Percentiles rank a stretch among this genome's conserved stretches.
Evolutionary conservation across 2,888 invertebrate genomes (phyloP).

Genomic region (Acholoe squamosa): DNA sequence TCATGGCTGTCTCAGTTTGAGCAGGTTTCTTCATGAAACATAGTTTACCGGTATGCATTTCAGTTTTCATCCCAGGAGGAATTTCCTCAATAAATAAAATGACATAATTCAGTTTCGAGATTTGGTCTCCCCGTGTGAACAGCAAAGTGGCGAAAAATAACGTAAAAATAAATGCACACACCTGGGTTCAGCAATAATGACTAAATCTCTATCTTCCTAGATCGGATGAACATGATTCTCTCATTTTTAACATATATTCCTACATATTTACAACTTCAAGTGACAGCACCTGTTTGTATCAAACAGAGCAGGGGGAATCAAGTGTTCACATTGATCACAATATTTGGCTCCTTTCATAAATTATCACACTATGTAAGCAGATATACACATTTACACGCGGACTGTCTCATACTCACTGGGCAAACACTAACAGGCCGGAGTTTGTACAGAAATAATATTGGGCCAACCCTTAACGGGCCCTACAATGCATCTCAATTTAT

Average conservation of each 20-base stretch:
- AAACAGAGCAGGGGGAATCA: not conserved
- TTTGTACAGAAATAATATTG: no score
- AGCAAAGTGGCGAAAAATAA: not conserved
- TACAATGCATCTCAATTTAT: no score
- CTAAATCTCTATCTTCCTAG: not conserved
- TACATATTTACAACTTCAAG: not conserved
- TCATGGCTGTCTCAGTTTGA: no score
- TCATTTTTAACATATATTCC: no score
- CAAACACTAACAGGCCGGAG: no score
- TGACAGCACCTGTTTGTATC: not conserved
- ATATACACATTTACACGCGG: not conserved
- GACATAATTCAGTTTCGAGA: no score
- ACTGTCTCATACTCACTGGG: not conserved
- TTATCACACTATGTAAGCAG: not conserved
- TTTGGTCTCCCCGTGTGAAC: conserved; percentile 5
- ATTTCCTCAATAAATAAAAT: no score
- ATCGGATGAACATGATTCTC: not conserved
- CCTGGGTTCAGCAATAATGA: not conserved
- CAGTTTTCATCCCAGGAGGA: no score
- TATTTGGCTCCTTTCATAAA: conserved; percentile 20
- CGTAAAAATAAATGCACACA: conserved; percentile 11
- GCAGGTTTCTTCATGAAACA: no score
- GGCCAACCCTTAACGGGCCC: no score
- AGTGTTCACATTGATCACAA: conserved; percentile 6
- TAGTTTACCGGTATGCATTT: no score